phyloP scores from a whole-genome alignment of 2,113 vertebrate genomes.

The Microcebus tavaratra region DNA sequence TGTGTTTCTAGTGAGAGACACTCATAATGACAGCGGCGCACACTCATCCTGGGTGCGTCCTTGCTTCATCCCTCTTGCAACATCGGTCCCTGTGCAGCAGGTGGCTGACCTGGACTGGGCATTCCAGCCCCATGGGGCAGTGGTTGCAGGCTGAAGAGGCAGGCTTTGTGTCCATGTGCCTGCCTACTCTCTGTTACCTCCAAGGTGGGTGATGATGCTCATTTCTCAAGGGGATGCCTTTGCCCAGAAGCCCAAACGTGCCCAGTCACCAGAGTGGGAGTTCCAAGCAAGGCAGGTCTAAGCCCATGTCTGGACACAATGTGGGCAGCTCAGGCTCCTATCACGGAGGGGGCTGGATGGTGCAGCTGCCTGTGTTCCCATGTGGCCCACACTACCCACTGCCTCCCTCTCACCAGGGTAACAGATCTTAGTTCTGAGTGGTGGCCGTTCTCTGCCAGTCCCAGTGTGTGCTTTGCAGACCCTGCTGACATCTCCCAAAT shows the following conservation, averaged over 20 bases:
- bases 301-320: not conserved
- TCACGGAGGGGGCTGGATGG: not conserved
- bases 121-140: not conserved
- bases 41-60: not conserved
- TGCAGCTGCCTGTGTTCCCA: not conserved
- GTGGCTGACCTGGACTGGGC: not conserved
- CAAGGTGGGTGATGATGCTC: not conserved
- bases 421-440: not conserved
- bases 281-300: not conserved
- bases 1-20: not conserved
- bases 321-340: not conserved
- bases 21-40: too few species aligned
- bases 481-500: not conserved
- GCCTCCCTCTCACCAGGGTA: too few species aligned
- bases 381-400: fast-evolving
- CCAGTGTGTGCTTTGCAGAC: too few species aligned
- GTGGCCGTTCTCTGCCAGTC: not conserved
- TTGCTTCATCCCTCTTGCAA: not conserved
- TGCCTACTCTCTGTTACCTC: not conserved
- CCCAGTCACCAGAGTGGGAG: not conserved
- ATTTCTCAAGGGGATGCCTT: not conserved
- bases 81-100: not conserved
- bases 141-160: too few species aligned
- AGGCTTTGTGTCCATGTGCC: too few species aligned
- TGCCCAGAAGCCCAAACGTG: not conserved